Evolutionary conservation across 2,113 vertebrate genomes (phyloP), one percentile per base, ranked within the genome.

Genomic region (Salvelinus namaycush): DNA sequence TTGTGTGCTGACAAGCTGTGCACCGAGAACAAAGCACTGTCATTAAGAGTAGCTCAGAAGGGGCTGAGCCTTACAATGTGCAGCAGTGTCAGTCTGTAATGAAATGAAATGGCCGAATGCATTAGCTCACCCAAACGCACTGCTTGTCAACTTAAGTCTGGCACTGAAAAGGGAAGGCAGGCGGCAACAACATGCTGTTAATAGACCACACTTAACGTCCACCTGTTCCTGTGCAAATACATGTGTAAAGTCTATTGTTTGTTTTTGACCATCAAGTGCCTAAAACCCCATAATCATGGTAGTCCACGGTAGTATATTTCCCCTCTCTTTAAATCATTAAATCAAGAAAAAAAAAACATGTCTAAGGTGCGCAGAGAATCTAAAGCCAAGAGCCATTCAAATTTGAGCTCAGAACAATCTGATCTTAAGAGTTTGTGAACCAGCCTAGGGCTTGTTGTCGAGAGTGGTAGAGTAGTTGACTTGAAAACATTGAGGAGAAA

Each of bases 11-110:
- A 48, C 83, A 82, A 72, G 22, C 79, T 78, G 71, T 67, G 71
- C 77, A 69, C 24, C 68, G 81, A 81, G 0, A 81, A 90, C 87
- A 92, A 90, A 91, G 83, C 81, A 79, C n/a, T 29, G 79, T 82
- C 84, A 86, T 89, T 88, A 86, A 83, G 81, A 87, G 83, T 26
- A 12, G 72, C 83, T 81, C n/a, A 62, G 68, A 75, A 26, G 60
- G 60, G 60, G 60, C 60, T 11, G 29, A 67, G 22, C 12, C 49
- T 57, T 80, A 60, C 81, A 68, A 72, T 75, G 51, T 24, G 64
- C 84, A 31, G 9, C 80, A 62, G 51, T 54, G 80, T 75, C 77
- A n/a, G 72, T 80, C 74, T 81, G 39, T 71, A 64, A 68, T 76
- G 24, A 81, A 80, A 70, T 14, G 39, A 79, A 80, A 70, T 14